Percentiles rank a stretch among this genome's conserved stretches.
These are phyloP conservation scores for Linnaemya vulpina DNA, from an alignment of 2,888 invertebrate species.

Conservation along the genomic window DNA sequence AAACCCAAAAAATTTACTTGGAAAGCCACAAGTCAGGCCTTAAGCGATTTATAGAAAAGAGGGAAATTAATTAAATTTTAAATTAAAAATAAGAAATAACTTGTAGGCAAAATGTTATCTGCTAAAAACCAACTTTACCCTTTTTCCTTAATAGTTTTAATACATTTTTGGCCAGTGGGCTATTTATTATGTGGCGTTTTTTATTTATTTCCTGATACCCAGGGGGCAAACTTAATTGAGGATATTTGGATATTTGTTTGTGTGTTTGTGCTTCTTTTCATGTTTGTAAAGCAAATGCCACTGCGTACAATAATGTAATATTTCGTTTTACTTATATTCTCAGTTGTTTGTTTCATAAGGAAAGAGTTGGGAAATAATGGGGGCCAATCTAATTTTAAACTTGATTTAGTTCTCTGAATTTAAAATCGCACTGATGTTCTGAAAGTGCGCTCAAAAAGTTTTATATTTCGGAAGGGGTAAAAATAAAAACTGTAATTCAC, in stretches of 20 bases:
- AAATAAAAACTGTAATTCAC: no score
- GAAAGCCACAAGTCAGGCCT: neutral
- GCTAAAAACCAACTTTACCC: slow-evolving; percentile 31
- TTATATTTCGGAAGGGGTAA: no score
- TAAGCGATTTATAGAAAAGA: neutral
- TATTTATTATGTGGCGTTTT: slow-evolving; percentile 28
- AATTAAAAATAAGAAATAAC: slow-evolving; percentile 4
- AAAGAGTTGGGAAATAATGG: neutral
- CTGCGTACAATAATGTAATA: slow-evolving; percentile 43
- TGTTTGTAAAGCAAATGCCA: slow-evolving; percentile 15
- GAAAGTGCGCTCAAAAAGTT: no score
- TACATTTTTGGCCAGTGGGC: slow-evolving; percentile 21
- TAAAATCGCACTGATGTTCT: no score
- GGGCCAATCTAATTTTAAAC: neutral
- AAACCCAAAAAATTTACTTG: neutral
- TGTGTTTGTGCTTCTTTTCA: slow-evolving; percentile 22
- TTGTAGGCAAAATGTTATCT: neutral
- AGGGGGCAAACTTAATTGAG: slow-evolving; percentile 72
- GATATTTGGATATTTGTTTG: slow-evolving; percentile 69
- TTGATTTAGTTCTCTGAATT: no score
- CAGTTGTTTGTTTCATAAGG: neutral
- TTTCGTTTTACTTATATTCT: neutral
- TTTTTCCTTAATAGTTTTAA: slow-evolving; percentile 17
- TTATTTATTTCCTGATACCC: slow-evolving; percentile 69
- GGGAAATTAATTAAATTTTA: slow-evolving; percentile 45